Evolutionary conservation across 1,140 invertebrate species (phyloP).

Genomic region (Apolygus lucorum): DNA sequence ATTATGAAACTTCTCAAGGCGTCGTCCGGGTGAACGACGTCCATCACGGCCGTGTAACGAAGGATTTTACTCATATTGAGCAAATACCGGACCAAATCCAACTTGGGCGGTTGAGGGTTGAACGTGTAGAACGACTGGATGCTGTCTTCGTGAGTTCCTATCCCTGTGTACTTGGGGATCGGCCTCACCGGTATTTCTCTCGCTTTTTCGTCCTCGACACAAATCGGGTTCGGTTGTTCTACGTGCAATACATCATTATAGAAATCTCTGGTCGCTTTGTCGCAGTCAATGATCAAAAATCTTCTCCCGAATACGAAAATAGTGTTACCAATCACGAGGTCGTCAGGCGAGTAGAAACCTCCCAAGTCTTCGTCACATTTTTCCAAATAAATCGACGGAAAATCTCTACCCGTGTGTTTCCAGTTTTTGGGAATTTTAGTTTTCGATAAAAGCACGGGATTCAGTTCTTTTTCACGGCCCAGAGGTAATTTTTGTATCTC

Average conservation of each 20-base stretch:
- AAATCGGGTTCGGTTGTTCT: not conserved
- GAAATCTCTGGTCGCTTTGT: conserved; percentile 7
- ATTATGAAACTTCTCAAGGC: conserved; percentile 52
- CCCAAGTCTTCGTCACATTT: conserved; percentile 23
- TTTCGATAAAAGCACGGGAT: not conserved
- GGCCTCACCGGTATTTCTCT: not conserved
- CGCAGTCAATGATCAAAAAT: conserved; percentile 19
- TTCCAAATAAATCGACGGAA: conserved; percentile 21
- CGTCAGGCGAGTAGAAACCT: conserved; percentile 23
- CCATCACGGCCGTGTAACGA: conserved; percentile 54
- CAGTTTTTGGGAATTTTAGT: conserved; percentile 66
- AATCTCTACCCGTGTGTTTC: conserved; percentile 38
- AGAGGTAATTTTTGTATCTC: conserved; percentile 48
- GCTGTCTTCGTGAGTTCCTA: conserved; percentile 9
- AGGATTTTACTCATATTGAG: conserved; percentile 52
- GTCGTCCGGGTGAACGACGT: conserved; percentile 59
- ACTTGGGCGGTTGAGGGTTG: conserved; percentile 57
- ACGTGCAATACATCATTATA: conserved; percentile 2
- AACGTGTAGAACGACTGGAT: conserved; percentile 49
- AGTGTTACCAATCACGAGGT: conserved; percentile 18
- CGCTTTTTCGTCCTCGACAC: not conserved
- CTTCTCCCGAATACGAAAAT: conserved; percentile 13
- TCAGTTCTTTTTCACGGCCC: not conserved
- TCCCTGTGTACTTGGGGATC: conserved; percentile 4
- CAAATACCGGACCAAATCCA: conserved; percentile 53